phyloP scores from a whole-genome alignment of 2,797 vertebrate genomes.

The Pangasius mekongensis region DNA sequence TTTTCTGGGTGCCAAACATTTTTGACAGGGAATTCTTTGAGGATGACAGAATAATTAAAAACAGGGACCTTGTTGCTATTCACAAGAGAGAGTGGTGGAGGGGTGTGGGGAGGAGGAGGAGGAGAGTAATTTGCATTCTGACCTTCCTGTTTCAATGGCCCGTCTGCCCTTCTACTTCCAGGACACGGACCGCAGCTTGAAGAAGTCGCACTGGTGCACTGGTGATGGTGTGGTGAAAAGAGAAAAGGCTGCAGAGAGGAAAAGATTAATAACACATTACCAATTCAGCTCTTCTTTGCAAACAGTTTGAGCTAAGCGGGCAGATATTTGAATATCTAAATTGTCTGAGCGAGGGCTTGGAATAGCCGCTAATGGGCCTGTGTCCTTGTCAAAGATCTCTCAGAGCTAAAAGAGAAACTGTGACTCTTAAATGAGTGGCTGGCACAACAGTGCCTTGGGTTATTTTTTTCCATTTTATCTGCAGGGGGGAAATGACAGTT shows the following conservation, averaged over 20 bases:
- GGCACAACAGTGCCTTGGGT: constrained; percentile 23
- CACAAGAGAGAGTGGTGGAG: constrained; percentile 47
- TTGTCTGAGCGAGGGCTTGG: constrained; percentile 69
- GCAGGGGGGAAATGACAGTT: constrained; percentile 38
- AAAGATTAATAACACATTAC: constrained; percentile 75
- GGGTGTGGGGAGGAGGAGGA: constrained; percentile 50
- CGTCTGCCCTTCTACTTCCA: constrained; percentile 64
- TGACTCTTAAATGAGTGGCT: constrained; percentile 43
- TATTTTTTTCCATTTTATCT: constrained; percentile 25
- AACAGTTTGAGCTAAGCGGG: constrained; percentile 71
- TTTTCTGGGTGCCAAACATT: constrained; percentile 63
- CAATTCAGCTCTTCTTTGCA: constrained; percentile 73
- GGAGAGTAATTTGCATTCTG: constrained; percentile 77
- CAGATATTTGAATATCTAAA: constrained; percentile 79
- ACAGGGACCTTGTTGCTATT: constrained; percentile 60
- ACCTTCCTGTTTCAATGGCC: constrained; percentile 75
- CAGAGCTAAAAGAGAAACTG: constrained; percentile 68
- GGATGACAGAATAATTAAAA: constrained; percentile 80
- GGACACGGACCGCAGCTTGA: constrained; percentile 51
- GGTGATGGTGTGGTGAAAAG: constrained; percentile 52
- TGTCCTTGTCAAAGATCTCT: constrained; percentile 74
- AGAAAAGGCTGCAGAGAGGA: constrained; percentile 39
- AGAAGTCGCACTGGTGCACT: constrained; percentile 59
- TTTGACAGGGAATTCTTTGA: constrained; percentile 70
- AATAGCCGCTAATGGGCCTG: constrained; percentile 71